phyloP scores from a whole-genome alignment of 2,888 invertebrate species.

The Drosophila histrio region DNA sequence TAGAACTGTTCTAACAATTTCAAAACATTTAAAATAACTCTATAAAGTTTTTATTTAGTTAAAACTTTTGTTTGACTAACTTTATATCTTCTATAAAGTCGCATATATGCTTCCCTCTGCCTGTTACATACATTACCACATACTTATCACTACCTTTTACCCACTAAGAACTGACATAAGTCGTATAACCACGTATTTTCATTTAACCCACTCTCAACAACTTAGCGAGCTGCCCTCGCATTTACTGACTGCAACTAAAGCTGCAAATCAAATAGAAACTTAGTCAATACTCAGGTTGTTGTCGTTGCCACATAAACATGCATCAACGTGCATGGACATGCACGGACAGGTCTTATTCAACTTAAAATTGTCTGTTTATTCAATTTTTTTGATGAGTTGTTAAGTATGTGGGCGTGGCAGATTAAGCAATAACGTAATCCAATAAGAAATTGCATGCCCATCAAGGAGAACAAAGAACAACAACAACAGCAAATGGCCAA shows the following conservation, averaged over 20 bases:
- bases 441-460: conserved; percentile 19
- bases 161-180: no score
- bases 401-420: conserved; percentile 12
- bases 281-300: conserved; percentile 7
- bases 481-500: conserved; percentile 1
- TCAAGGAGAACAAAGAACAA: conserved; percentile 1
- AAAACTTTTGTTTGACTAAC: no score
- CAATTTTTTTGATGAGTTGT: neutral
- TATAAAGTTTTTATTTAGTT: no score
- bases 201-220: neutral
- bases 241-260: conserved; percentile 14
- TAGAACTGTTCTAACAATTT: no score
- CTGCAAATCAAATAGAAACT: conserved; percentile 17
- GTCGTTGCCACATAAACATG: neutral
- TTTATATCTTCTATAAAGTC: no score
- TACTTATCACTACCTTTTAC: no score
- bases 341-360: neutral
- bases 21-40: no score
- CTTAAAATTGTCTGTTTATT: neutral
- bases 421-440: conserved; percentile 12
- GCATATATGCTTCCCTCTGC: no score
- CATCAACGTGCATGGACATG: neutral
- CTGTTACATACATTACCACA: no score
- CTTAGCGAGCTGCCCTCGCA: conserved; percentile 1
- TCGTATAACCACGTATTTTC: no score